Conservation (phyloP, 2,888 invertebrate species). For the Pseudeuparius sepicola region DNA sequence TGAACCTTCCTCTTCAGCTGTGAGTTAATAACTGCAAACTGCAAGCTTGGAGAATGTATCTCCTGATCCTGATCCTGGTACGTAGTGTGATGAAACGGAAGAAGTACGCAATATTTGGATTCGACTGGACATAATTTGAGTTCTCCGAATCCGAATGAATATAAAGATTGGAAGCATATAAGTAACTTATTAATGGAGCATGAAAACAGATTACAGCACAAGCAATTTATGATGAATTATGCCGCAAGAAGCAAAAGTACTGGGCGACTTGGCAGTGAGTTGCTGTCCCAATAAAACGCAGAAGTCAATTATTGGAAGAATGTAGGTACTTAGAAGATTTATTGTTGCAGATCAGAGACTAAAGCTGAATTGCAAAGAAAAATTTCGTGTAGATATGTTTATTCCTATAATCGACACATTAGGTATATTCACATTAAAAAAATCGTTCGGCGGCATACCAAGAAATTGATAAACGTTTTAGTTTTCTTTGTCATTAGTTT, state of each 20-base stretch:
- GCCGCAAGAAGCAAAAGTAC: constrained; percentile 17
- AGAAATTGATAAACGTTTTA: constrained; percentile 8
- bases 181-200: constrained; percentile 16
- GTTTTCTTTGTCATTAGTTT: constrained; percentile 10
- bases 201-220: no score
- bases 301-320: constrained; percentile 20
- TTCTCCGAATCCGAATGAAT: no score
- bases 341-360: constrained; percentile 22
- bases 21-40: no score
- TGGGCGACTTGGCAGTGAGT: constrained; percentile 10
- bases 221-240: constrained; percentile 20
- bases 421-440: constrained; percentile 1
- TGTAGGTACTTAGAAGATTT: constrained; percentile 24
- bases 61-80: no score
- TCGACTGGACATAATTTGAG: no score
- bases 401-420: background rate
- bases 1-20: no score
- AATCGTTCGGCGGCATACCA: constrained; percentile 5
- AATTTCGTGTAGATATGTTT: no score
- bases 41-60: no score
- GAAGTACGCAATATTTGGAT: no score
- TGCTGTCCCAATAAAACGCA: constrained; percentile 3
- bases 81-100: no score
- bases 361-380: no score
- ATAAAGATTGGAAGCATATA: constrained; percentile 18